Evolutionary conservation across 2,113 vertebrate species (phyloP).

Genomic region (Butorides virescens): DNA sequence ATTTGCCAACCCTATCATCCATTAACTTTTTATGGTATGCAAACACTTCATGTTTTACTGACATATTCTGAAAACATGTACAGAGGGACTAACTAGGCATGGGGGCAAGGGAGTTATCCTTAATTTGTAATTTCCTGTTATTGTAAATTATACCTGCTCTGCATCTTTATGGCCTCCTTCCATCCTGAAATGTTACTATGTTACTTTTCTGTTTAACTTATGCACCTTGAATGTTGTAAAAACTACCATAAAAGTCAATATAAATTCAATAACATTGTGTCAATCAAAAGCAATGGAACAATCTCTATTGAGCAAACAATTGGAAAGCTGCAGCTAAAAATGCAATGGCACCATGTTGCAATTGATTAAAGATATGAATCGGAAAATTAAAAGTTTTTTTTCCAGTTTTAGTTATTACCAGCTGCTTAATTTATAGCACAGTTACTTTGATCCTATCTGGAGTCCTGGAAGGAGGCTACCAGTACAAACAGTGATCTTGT

Average conservation of each 20-base stretch:
- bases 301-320: conserved; percentile 62
- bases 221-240: conserved; percentile 69
- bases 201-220: conserved; percentile 68
- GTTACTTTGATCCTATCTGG: conserved; percentile 64
- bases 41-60: not conserved
- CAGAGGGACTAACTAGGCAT: not conserved
- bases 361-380: conserved; percentile 74
- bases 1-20: not conserved
- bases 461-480: conserved; percentile 24
- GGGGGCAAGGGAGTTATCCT: not conserved
- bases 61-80: not conserved
- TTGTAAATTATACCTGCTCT: conserved; percentile 52
- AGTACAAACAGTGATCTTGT: not conserved
- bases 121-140: conserved; percentile 53
- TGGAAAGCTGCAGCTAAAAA: conserved; percentile 63
- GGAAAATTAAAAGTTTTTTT: conserved; percentile 70
- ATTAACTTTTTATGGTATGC: conserved; percentile 20
- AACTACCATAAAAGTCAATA: conserved; percentile 66
- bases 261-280: conserved; percentile 61
- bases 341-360: conserved; percentile 46
- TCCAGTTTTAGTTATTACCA: conserved; percentile 61
- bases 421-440: conserved; percentile 58
- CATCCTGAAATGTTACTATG: conserved; percentile 53
- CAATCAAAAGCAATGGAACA: conserved; percentile 58
- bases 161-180: conserved; percentile 65